Conservation (phyloP, 2,113 vertebrate species). For the Pterophyllum scalare region DNA sequence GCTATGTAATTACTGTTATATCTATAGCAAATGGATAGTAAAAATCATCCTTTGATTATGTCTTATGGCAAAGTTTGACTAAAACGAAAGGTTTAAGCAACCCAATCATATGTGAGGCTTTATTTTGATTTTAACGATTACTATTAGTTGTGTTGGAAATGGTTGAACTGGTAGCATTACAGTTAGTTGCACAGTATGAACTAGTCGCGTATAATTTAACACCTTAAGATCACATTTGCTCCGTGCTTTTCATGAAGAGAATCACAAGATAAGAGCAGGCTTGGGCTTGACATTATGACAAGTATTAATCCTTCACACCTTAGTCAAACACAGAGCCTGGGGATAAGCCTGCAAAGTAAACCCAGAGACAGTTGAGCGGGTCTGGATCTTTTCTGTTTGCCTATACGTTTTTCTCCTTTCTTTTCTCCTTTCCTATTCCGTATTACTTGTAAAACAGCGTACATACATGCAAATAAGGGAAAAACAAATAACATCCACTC, state of each 20-base stretch:
- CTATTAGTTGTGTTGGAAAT: neutral
- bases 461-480: neutral
- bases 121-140: neutral
- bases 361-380: conserved; percentile 10
- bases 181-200: neutral
- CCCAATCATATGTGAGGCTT: neutral
- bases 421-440: neutral
- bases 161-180: neutral
- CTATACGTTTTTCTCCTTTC: conserved; percentile 6
- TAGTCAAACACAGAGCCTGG: conserved; percentile 41
- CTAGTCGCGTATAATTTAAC: conserved; percentile 7
- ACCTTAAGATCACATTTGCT: neutral
- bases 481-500: neutral
- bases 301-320: conserved; percentile 29
- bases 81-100: neutral
- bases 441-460: neutral
- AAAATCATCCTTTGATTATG: neutral
- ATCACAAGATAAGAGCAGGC: conserved; percentile 26
- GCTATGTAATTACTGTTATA: neutral
- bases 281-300: conserved; percentile 38
- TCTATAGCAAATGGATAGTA: neutral
- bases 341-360: conserved; percentile 23
- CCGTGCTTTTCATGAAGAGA: neutral
- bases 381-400: conserved; percentile 19
- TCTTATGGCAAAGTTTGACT: neutral